Evolutionary conservation across 2,797 vertebrate genomes (phyloP), one percentile per base, ranked within the genome.

Genomic region (Brachymystax lenok): DNA sequence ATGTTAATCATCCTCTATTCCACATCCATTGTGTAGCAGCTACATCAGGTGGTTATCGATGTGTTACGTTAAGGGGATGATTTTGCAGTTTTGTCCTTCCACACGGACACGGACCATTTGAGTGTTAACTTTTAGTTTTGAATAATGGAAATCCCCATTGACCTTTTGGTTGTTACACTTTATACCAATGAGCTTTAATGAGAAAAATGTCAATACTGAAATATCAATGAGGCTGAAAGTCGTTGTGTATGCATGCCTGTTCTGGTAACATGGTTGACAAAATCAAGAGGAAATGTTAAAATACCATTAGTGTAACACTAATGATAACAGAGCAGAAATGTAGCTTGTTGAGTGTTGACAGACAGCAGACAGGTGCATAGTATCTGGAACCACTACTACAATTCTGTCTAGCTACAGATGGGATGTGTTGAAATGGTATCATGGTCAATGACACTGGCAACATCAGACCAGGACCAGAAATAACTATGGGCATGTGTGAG

Each of bases 1-100:
- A 93, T 93, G 90, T 94, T 94, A 94, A 94, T 94, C 93, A 94
- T 93, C 91, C 92, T 89, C 88, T 90, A 89, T 92, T 90, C 86
- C 89, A 93, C 91, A 93, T 88, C 88, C 90, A 92, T 91, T 92
- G 91, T 92, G 89, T 85, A 84, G 85, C 86, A 83, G 87, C 91
- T 88, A 92, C 92, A 93, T 93, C 93, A 93, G 92, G 85, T 84
- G 89, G 80, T 81, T 90, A 89, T 89, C 91, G 92, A 92, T 93
- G 92, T 94, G 92, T 90, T 90, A 46, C 40, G 40, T 46, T 94
- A 83, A 94, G 91, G 90, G 92, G 91, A 92, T 93, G 93, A 92
- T 94, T 94, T 93, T 91, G 92, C 92, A 91, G 91, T 94, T 93
- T 94, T 92, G 90, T 92, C 92, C 89, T 91, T 93, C 90, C 90